Base-by-base conservation (phyloP, 2,888 invertebrate species). In the Rhabditoides inermis region DNA sequence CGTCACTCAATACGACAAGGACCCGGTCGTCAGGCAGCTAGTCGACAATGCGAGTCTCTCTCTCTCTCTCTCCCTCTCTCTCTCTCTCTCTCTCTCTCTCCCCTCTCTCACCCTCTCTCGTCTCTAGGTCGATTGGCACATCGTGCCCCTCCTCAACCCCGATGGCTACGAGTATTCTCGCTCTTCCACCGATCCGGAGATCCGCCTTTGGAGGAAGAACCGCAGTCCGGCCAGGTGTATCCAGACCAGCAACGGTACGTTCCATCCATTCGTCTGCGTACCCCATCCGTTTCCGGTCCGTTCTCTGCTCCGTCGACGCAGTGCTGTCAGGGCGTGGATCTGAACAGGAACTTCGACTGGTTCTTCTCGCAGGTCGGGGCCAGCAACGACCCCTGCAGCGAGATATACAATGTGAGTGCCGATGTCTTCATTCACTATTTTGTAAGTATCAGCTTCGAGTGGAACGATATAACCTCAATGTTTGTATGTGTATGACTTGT, bases 281-380 rank as follows among this genome's bases (percentile, higher is more conserved):
- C n/a, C n/a, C n/a, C n/a, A n/a, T n/a, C n/a, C n/a, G n/a, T 56
- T 58, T 39, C 49, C 70, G 72, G 73, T 15, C 60, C 72, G 28
- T 72, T 73, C 56, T 54, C 63, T 28, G 65, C 70, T 2, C 73
- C 73, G 5, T 61, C 61, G 6, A 72, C 69, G 20, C 64, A 64
- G 2, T 75, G 75, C 55, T 75, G 75, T 39, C 70, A 70, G 39
- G 75, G 75, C 15, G 75, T 75, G 20, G 75, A 75, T 48, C 56
- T 75, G 30, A 75, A 75, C 39, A 52, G 75, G n/a, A 75, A 75
- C 56, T 75, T 75, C 45, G 75, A 75, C 52, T 75, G 73, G 73
- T 72, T 70, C 65, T 75, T 73, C 51, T 73, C 73, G 6, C 71
- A 72, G 61, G 70, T 70, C 26, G 74, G 72, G 35, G 68, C 72